Conservation (phyloP, 2,888 invertebrate species). For the Poecilus cupreus region DNA sequence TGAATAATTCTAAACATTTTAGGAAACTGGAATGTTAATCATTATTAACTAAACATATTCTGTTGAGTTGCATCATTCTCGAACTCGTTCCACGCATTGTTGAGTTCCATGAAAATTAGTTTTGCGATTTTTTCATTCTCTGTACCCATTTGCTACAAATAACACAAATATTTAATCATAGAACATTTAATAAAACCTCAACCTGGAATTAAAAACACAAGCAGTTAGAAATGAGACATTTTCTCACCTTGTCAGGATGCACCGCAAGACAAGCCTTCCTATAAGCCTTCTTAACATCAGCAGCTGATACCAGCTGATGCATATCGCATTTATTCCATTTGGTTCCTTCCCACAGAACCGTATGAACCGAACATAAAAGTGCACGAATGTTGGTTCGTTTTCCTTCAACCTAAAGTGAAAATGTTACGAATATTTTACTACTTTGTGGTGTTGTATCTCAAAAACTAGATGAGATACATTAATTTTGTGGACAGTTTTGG, state of each 20-base stretch:
- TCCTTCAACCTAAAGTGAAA: slow-evolving; percentile 85
- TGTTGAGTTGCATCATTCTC: slow-evolving; percentile 90
- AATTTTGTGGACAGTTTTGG: too few species aligned
- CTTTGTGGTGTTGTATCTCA: too few species aligned
- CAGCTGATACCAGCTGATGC: slow-evolving; percentile 92
- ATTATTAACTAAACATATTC: slow-evolving; percentile 76
- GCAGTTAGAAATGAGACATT: slow-evolving; percentile 51
- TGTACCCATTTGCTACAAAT: slow-evolving; percentile 89
- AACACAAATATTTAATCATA: neutral
- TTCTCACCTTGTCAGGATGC: slow-evolving; percentile 96
- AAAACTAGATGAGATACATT: too few species aligned
- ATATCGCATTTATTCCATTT: slow-evolving; percentile 96
- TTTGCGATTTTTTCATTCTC: slow-evolving; percentile 95
- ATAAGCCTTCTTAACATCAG: slow-evolving; percentile 97
- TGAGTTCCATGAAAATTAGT: slow-evolving; percentile 98
- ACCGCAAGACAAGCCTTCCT: slow-evolving; percentile 96
- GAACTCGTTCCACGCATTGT: slow-evolving; percentile 99
- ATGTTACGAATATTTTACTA: too few species aligned
- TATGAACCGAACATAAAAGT: slow-evolving; percentile 93
- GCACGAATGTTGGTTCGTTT: slow-evolving; percentile 98
- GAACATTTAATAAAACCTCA: too few species aligned
- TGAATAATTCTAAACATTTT: too few species aligned
- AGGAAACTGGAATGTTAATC: slow-evolving; percentile 5
- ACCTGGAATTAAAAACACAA: neutral
- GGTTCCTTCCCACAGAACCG: slow-evolving; percentile 93